Percentiles rank a stretch among this genome's conserved stretches.
Conservation (phyloP, 1,140 invertebrate species). For the Whitmania pigra region DNA sequence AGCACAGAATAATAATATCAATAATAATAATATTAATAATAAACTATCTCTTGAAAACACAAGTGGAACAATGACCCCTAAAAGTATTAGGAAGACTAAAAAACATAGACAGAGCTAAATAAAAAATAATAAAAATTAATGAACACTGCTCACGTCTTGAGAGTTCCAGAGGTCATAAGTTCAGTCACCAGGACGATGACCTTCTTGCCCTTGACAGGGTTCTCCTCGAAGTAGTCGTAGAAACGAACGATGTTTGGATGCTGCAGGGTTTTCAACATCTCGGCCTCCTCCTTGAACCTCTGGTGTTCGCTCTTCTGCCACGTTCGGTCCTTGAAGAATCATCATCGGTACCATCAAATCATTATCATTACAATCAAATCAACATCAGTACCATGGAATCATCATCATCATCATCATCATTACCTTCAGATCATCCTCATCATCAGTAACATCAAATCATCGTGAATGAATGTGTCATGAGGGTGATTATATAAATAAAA, state of each 20-base stretch:
- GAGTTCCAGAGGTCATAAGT: slow-evolving; percentile 95
- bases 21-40: not conserved
- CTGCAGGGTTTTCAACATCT: slow-evolving; percentile 97
- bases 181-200: slow-evolving; percentile 98
- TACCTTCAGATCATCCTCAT: too few species aligned
- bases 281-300: slow-evolving; percentile 92
- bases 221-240: slow-evolving; percentile 98
- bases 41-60: not conserved
- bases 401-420: too few species aligned
- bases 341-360: not conserved
- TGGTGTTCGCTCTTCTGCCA: slow-evolving; percentile 64
- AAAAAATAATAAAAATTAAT: not conserved
- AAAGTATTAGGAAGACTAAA: not conserved
- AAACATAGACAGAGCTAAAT: too few species aligned
- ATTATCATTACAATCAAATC: too few species aligned
- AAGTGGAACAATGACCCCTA: not conserved
- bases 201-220: slow-evolving; percentile 63
- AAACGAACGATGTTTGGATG: slow-evolving; percentile 99
- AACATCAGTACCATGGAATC: too few species aligned
- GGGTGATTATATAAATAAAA: too few species aligned
- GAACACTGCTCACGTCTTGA: slow-evolving; percentile 70
- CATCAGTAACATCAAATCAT: too few species aligned
- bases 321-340: slow-evolving; percentile 43
- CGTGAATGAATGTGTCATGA: too few species aligned
- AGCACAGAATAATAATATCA: too few species aligned